Percentiles rank a stretch among this genome's conserved stretches.
These are phyloP conservation scores for Lysandra coridon DNA, from an alignment of 2,888 invertebrate species.

Conservation along the genomic window DNA sequence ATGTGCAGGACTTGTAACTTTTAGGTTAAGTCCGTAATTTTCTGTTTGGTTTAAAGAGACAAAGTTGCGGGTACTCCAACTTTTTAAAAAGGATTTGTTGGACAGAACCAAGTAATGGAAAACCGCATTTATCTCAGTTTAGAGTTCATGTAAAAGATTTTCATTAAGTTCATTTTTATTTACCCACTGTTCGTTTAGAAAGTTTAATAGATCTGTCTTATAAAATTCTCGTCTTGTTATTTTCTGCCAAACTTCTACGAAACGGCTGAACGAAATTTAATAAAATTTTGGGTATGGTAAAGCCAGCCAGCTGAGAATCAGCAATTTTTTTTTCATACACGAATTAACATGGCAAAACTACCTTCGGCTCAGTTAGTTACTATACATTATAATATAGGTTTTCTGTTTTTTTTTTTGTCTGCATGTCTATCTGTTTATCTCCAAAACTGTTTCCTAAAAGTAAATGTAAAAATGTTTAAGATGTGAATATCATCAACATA, in stretches of 20 bases:
- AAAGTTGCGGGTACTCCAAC: conserved; percentile 22
- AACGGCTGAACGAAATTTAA: not conserved
- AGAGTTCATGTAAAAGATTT: conserved; percentile 10
- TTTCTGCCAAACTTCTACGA: not conserved
- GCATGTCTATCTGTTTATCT: no score
- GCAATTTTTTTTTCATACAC: no score
- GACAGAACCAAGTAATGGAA: conserved; percentile 29
- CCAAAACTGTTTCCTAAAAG: no score
- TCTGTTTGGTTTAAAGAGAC: conserved; percentile 15
- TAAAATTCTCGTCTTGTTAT: not conserved
- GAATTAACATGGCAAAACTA: no score
- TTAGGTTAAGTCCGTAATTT: conserved; percentile 16
- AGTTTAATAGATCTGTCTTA: not conserved
- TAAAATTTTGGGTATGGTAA: not conserved
- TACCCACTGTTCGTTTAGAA: not conserved
- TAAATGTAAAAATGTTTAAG: no score
- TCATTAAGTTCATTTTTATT: conserved; percentile 18
- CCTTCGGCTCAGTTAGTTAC: no score
- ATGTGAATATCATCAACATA: no score
- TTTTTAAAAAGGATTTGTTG: conserved; percentile 28
- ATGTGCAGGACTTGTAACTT: not conserved
- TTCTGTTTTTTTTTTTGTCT: no score
- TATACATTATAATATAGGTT: no score
- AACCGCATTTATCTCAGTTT: conserved; percentile 29
- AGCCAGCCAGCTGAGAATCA: no score